phyloP scores from a whole-genome alignment of 2,797 vertebrate genomes.

The Malacoctenus gilli region DNA sequence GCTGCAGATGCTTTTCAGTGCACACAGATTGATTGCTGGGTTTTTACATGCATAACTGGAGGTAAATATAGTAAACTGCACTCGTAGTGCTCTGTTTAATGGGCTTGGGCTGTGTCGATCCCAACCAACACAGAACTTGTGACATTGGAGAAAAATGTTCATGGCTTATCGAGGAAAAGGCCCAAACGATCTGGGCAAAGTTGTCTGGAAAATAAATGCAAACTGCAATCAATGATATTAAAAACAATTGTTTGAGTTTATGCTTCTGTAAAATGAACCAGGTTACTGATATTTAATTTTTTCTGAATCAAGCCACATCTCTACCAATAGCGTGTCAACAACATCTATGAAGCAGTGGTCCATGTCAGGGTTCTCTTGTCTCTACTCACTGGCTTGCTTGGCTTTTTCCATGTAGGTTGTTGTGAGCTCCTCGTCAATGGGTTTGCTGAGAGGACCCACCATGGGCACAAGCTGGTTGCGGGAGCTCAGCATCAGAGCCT shows the following conservation, averaged over 20 bases:
- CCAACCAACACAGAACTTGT: constrained; percentile 1
- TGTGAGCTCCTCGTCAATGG: constrained; percentile 93
- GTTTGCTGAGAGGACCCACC: constrained; percentile 94
- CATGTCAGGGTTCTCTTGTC: background rate
- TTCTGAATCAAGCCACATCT: constrained; percentile 4
- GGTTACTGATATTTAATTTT: too few species aligned
- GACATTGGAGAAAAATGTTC: background rate
- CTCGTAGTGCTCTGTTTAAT: constrained; percentile 47
- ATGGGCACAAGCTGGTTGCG: constrained; percentile 93
- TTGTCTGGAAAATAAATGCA: too few species aligned
- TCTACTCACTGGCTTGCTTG: constrained; percentile 97
- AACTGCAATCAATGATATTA: too few species aligned
- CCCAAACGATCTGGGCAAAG: too few species aligned
- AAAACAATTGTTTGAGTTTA: too few species aligned
- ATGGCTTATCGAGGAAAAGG: too few species aligned
- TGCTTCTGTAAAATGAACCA: too few species aligned
- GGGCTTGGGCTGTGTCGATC: constrained; percentile 8
- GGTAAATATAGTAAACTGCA: constrained; percentile 66
- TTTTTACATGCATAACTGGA: constrained; percentile 64
- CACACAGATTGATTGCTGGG: constrained; percentile 69
- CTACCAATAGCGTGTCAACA: background rate
- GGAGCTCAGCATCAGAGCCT: constrained; percentile 84
- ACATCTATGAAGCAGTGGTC: background rate
- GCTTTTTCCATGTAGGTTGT: constrained; percentile 94
- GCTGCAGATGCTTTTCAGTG: constrained; percentile 83